A percentile compares a stretch with the other conserved stretches of the same genome.
Conservation (phyloP, 2,797 vertebrate species). For the Morus bassanus region DNA sequence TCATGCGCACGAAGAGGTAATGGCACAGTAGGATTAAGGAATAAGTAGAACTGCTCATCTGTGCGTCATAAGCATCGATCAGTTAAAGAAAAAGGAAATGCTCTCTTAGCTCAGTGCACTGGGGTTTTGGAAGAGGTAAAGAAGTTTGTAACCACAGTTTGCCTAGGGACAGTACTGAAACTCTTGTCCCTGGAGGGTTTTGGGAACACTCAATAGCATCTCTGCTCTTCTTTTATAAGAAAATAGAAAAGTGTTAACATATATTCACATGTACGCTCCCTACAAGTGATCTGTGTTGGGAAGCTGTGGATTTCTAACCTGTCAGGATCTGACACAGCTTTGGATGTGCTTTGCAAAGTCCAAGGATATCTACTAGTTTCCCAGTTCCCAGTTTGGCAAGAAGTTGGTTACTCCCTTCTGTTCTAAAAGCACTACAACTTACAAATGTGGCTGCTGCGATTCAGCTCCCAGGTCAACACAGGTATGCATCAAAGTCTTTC, state of each 20-base stretch:
- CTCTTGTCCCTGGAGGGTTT: background rate
- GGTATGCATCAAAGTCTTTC: background rate
- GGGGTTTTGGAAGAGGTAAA: background rate
- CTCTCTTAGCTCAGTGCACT: background rate
- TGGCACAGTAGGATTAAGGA: background rate
- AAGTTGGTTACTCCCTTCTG: background rate
- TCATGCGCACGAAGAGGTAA: background rate
- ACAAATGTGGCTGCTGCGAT: background rate
- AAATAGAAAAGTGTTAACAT: fast-evolving
- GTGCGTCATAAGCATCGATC: background rate
- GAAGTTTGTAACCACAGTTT: background rate
- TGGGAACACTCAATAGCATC: background rate
- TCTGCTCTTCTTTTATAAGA: background rate
- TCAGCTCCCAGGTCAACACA: background rate
- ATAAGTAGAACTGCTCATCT: background rate
- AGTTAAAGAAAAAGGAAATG: background rate
- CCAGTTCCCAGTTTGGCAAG: background rate
- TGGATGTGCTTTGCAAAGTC: background rate
- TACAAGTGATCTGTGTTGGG: background rate
- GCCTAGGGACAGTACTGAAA: background rate
- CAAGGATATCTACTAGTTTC: background rate
- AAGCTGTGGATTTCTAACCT: background rate
- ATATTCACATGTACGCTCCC: fast-evolving
- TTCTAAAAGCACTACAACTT: background rate
- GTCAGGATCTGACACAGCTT: background rate